Percentiles rank a stretch among this genome's conserved stretches.
Conservation (phyloP, 2,888 invertebrate genomes). For the Drosophila atripex region DNA sequence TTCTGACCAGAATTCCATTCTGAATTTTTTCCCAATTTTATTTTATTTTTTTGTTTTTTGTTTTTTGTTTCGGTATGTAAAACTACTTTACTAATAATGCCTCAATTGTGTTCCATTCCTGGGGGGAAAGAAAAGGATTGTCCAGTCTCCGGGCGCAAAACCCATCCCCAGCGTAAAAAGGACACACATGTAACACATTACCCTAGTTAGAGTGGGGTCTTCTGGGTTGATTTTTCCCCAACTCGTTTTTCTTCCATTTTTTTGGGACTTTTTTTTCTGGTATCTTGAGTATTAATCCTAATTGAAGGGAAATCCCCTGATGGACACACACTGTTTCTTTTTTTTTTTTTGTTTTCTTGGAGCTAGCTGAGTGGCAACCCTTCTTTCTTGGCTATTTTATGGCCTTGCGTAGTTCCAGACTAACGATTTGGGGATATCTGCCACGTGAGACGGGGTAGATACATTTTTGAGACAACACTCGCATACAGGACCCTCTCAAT, state of each 20-base stretch:
- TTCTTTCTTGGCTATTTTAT: conserved; percentile 46
- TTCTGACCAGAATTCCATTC: conserved; percentile 37
- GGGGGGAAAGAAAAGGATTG: conserved; percentile 26
- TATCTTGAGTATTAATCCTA: conserved; percentile 82
- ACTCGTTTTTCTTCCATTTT: conserved; percentile 24
- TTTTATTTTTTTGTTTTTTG: background rate
- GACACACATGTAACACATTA: conserved; percentile 52
- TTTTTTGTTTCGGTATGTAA: conserved; percentile 45
- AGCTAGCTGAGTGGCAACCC: conserved; percentile 48
- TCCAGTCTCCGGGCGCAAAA: background rate
- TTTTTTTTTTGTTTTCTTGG: background rate
- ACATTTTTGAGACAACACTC: background rate
- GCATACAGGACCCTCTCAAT: background rate
- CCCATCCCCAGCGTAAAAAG: conserved; percentile 25
- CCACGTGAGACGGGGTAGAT: conserved; percentile 4
- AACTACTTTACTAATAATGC: conserved; percentile 80
- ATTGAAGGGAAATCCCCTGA: conserved; percentile 82
- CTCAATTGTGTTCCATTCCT: conserved; percentile 74
- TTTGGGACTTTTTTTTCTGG: conserved; percentile 43
- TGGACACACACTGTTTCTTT: conserved; percentile 63
- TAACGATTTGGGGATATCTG: conserved; percentile 51
- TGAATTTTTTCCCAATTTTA: conserved; percentile 3
- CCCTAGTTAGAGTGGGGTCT: conserved; percentile 58
- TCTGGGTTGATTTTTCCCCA: conserved; percentile 24
- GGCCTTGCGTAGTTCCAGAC: conserved; percentile 13